Base-by-base conservation (phyloP, 2,797 vertebrate genomes). In the Adrianichthys oophorus region DNA sequence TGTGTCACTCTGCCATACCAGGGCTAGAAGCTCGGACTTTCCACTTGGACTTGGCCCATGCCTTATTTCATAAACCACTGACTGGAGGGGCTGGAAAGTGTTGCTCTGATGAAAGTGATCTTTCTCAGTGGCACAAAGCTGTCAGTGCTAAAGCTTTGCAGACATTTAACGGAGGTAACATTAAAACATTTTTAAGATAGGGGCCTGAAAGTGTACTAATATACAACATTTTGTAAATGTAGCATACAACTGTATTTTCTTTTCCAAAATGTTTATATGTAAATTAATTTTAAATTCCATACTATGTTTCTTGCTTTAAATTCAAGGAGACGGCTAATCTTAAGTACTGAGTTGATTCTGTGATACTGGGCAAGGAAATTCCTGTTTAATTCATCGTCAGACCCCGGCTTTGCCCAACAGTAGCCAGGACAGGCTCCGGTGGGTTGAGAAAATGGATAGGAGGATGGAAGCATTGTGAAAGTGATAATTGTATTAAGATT, bases 41-140 rank as follows among this genome's bases (percentile, higher is more conserved):
- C 81, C 67, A 78, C 78, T 79, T 72, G 67, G 76, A 63, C 66
- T 69, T 68, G 68, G 79, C 56, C 60, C 49, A 41, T 67, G 68
- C 44, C 77, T 83, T 85, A 85, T 84, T 85, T 87, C 62, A 86
- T 82, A 80, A 85, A 76, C 63, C 70, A 80, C 59, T 83, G 82
- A 83, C 79, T 76, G 62, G 58, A 78, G 65, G 76, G 65, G 14
- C 17, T 40, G 52, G 65, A 76, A 74, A 51, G 62, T 79, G 69
- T 70, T 6, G 55, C 65, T 68, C 37, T 69, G 68, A 74, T 85
- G 68, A 58, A 86, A 72, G 74, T 29, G 56, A 78, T 84, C 64
- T 53, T 82, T 85, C 77, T 80, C 57, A 49, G 57, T 51, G n/a
- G 64, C 65, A 68, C 74, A 78, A 74, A 74, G 68, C 83, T 80